A percentile compares a stretch with the other conserved stretches of the same genome.
Evolutionary conservation across 2,113 vertebrate species (phyloP).

Genomic region (Pelvicachromis taeniatus): DNA sequence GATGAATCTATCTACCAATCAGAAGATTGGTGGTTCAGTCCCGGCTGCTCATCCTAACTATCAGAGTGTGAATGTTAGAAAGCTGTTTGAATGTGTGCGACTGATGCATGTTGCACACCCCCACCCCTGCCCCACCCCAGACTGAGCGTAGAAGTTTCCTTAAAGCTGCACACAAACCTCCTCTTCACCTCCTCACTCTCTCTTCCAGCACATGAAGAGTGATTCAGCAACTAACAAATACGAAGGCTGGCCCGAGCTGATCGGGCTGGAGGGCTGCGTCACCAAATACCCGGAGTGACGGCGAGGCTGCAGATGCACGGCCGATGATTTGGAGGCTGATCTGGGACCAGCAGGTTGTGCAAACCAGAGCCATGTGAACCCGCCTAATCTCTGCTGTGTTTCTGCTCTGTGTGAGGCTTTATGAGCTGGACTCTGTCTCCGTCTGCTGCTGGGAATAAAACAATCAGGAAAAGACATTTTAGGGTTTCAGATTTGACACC

Average conservation of each 20-base stretch:
- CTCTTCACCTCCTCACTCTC: not conserved
- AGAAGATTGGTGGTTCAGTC: no score
- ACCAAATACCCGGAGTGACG: constrained; percentile 77
- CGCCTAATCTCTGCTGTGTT: not conserved
- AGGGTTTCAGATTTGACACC: not conserved
- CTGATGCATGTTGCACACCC: no score
- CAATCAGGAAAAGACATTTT: not conserved
- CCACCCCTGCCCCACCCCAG: no score
- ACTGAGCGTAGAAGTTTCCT: not conserved
- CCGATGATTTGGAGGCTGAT: not conserved
- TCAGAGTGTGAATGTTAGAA: no score
- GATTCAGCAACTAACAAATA: constrained; percentile 83
- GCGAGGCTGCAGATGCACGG: not conserved
- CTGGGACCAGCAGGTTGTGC: no score
- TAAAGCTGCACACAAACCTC: no score
- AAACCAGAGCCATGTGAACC: not conserved
- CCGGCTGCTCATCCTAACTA: no score
- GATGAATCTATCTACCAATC: not conserved
- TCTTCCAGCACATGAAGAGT: constrained; percentile 81
- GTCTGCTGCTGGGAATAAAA: not conserved
- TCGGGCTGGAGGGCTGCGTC: constrained; percentile 86
- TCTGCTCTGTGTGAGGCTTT: not conserved
- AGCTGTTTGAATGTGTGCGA: no score
- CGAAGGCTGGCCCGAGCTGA: constrained; percentile 87
- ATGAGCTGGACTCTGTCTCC: not conserved